These are phyloP conservation scores for Neodiprion virginianus DNA, from an alignment of 1,140 invertebrate genomes.

Conservation along the genomic window DNA sequence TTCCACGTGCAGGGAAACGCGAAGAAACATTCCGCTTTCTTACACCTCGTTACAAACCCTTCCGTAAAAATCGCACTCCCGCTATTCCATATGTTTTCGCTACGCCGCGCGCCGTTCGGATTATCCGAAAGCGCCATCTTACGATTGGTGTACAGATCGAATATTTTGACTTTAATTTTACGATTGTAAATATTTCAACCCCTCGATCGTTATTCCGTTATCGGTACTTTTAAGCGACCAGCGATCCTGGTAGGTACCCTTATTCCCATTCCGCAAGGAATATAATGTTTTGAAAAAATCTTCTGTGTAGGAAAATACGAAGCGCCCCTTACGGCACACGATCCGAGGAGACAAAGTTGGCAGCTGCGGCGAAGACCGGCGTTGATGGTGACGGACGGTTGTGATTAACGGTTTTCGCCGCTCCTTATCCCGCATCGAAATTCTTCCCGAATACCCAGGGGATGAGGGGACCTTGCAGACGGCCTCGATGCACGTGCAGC, in stretches of 20 bases:
- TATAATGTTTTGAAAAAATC: no score
- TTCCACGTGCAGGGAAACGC: neutral
- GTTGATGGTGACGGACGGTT: conserved; percentile 8
- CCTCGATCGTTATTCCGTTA: no score
- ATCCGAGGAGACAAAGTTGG: neutral
- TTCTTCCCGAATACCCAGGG: neutral
- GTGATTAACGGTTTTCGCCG: conserved; percentile 14
- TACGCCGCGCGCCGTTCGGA: no score
- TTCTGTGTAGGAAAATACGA: no score
- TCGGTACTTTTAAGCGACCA: no score
- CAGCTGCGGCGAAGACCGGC: neutral
- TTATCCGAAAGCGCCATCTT: no score
- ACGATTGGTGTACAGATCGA: no score
- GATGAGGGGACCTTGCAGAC: neutral
- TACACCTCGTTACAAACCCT: neutral
- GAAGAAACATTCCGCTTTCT: neutral
- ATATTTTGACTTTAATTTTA: no score
- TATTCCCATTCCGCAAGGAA: no score
- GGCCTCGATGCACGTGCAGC: neutral
- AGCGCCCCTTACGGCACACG: neutral
- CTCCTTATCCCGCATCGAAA: neutral
- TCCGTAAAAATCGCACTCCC: neutral
- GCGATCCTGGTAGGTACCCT: no score
- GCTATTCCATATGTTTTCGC: neutral
- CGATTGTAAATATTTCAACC: no score